Evolutionary conservation across 1,140 invertebrate genomes (phyloP).

Genomic region (Nasonia giraulti): DNA sequence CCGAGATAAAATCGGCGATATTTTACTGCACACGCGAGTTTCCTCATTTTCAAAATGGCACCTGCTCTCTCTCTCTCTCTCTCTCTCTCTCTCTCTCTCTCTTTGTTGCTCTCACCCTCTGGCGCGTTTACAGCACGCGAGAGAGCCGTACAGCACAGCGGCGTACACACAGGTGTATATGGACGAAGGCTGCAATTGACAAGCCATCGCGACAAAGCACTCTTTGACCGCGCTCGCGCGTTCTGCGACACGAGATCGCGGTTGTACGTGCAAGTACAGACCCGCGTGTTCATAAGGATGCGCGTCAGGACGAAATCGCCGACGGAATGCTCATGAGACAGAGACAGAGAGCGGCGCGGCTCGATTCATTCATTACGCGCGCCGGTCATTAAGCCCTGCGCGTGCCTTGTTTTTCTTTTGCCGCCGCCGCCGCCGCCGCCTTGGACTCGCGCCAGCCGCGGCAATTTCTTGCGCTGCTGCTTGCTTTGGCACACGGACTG

Average conservation of each 20-base stretch:
- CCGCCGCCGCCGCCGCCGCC: no score
- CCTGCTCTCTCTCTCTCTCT: not conserved
- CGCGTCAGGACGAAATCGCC: not conserved
- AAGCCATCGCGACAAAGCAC: not conserved
- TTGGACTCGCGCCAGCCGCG: not conserved
- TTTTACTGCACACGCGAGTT: not conserved
- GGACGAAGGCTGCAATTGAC: not conserved
- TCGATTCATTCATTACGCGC: conserved; percentile 3
- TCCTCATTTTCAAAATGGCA: not conserved
- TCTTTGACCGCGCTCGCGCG: not conserved
- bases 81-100: no score
- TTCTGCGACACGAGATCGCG: no score
- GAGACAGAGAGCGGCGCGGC: no score
- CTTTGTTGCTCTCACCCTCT: not conserved
- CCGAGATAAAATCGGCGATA: not conserved
- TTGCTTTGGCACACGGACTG: not conserved
- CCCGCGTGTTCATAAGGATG: not conserved
- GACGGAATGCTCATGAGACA: not conserved
- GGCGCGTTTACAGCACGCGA: not conserved
- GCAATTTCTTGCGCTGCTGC: not conserved
- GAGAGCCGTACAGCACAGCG: not conserved
- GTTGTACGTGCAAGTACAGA: not conserved
- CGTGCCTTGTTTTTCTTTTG: conserved; percentile 1
- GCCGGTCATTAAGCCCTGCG: not conserved
- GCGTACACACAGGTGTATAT: no score